A percentile compares a stretch with the other conserved stretches of the same genome.
phyloP scores from a whole-genome alignment of 2,888 invertebrate species.

The Drepanosiphum platanoidis region DNA sequence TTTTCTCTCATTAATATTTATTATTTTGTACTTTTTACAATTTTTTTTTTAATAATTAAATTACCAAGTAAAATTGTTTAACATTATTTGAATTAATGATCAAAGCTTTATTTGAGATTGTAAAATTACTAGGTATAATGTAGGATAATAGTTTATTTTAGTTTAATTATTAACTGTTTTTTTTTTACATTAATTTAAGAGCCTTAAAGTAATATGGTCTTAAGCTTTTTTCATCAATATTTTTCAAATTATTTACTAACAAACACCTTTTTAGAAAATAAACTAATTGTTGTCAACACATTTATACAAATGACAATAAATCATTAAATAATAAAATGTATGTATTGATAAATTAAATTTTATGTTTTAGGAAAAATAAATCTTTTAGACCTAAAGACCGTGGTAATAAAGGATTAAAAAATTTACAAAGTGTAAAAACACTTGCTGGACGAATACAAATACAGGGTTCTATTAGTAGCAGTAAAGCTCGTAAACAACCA shows the following conservation, averaged over 20 bases:
- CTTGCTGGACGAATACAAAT: constrained; percentile 79
- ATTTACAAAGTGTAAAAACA: constrained; percentile 91
- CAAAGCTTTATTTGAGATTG: neutral
- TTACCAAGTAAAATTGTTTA: neutral
- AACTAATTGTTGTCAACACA: neutral
- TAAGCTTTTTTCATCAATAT: constrained; percentile 27
- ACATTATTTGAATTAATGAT: neutral
- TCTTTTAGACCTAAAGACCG: constrained; percentile 88
- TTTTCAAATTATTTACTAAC: constrained; percentile 11
- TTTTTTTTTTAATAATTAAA: neutral
- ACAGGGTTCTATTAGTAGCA: constrained; percentile 66
- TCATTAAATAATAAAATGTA: constrained; percentile 30
- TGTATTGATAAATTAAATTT: constrained; percentile 64
- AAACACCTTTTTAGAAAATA: constrained; percentile 31
- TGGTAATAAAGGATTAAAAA: constrained; percentile 87
- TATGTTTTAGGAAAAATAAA: constrained; percentile 82
- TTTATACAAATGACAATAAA: constrained; percentile 29
- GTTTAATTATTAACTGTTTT: neutral
- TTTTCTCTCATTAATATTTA: neutral
- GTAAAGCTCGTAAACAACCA: constrained; percentile 83
- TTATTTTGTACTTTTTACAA: neutral
- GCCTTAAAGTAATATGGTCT: neutral
- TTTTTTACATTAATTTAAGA: neutral
- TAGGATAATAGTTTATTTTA: neutral
- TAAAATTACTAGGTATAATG: neutral